Evolutionary conservation across 2,797 vertebrate species (phyloP).

Genomic region (Microctenopoma lineatum): DNA sequence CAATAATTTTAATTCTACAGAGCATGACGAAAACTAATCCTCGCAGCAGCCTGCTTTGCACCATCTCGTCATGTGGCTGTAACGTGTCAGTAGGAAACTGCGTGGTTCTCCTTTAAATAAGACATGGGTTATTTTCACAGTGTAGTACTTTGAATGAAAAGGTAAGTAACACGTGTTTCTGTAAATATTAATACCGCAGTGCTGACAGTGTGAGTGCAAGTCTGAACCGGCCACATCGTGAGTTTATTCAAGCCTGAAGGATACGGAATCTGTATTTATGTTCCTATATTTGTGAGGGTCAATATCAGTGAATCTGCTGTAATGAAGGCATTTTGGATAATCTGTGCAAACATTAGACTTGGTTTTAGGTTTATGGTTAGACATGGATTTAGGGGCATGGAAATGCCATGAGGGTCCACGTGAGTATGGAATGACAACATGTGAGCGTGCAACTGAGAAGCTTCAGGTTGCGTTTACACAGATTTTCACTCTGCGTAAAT

Average conservation of each 20-base stretch:
- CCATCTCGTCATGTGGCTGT: not conserved
- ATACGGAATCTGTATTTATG: not conserved
- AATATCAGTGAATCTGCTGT: not conserved
- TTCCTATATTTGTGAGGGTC: not conserved
- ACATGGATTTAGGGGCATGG: not conserved
- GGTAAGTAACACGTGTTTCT: too few relatives aligned
- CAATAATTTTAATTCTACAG: not conserved
- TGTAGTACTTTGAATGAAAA: too few relatives aligned
- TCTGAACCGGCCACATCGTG: not conserved
- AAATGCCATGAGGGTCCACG: not conserved
- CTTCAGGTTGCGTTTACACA: not conserved
- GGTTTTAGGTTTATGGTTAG: not conserved
- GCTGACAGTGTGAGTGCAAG: not conserved
- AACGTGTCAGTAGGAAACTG: not conserved
- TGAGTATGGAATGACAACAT: not conserved
- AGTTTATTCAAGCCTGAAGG: conserved; percentile 28
- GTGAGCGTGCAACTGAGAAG: conserved; percentile 10
- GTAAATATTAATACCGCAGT: too few relatives aligned
- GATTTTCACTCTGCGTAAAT: too few relatives aligned
- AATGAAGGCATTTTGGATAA: not conserved
- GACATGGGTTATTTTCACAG: too few relatives aligned
- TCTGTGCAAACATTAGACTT: not conserved
- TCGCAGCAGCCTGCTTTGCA: not conserved
- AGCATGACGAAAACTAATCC: not conserved
- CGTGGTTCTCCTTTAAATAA: too few relatives aligned